Base-by-base conservation (phyloP, 1,140 invertebrate species). In the Nebria ingens region DNA sequence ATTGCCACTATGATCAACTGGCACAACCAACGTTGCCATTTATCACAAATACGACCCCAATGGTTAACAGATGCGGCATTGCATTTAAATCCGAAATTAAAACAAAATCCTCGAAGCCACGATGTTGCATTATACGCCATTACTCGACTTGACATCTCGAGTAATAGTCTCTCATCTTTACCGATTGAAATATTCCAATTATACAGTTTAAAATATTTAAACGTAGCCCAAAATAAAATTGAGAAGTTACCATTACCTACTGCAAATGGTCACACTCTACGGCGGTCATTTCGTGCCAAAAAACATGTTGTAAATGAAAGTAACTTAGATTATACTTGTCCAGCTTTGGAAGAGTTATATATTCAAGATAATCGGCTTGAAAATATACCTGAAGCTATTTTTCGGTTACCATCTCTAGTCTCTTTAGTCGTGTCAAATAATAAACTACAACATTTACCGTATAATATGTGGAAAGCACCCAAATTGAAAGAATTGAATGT, bases 361-460 rank as follows among this genome's bases (percentile, higher is more conserved):
- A 65, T 91, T 1, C 84, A 96, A 73, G 87, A 94, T 65, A 97
- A 97, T 73, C 78, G 87, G 21, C 68, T 97, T 15, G 87, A 90
- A 58, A 74, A 77, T 38, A 66, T 97, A 11, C 91, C 92, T 0
- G 77, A 83, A 17, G 86, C 86, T 56, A 70, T 95, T 1, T 93
- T 97, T 71, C 78, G 80, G 19, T 75, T 98, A 38, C 90, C 91
- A 0, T 72, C 80, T 0, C 72, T 99, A 1, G 78, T 82, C 19
- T 85, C 86, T 2, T 74, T 98, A 59, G 93, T 98, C 70, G 81
- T 95, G 0, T 93, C 93, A 0, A 92, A 96, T 66, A 99, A 99
- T 70, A 92, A 93, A 68, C 71, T 99, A n/a, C 85, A 87, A 42
- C 74, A 78, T 52, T 68, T 98, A 25, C 93, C 95, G 0, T 80